A percentile compares a stretch with the other conserved stretches of the same genome.
Conservation (phyloP, 2,113 vertebrate genomes). For the Oryzias celebensis region DNA sequence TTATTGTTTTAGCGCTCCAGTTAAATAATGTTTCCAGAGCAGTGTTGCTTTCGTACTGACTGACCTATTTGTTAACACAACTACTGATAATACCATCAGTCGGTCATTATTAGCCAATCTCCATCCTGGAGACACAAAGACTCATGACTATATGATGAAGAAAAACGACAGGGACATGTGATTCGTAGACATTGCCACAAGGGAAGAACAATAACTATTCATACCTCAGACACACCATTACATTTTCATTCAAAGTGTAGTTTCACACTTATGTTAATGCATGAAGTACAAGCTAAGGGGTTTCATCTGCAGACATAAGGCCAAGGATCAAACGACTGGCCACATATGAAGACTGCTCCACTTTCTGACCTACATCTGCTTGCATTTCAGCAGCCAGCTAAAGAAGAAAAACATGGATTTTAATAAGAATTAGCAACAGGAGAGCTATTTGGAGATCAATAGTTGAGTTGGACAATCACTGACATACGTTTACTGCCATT, state of each 20-base stretch:
- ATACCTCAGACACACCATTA: slow-evolving; percentile 41
- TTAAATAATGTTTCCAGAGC: slow-evolving; percentile 63
- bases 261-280: no score
- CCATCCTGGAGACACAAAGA: slow-evolving; percentile 69
- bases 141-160: slow-evolving; percentile 73
- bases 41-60: slow-evolving; percentile 56
- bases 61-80: slow-evolving; percentile 63
- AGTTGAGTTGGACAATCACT: not conserved
- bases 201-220: slow-evolving; percentile 58
- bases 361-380: no score
- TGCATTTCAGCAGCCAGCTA: not conserved
- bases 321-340: no score
- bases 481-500: not conserved
- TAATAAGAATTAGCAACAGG: not conserved
- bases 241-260: not conserved
- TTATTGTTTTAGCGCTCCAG: slow-evolving; percentile 31
- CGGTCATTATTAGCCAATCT: slow-evolving; percentile 74
- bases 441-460: no score
- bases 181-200: slow-evolving; percentile 55
- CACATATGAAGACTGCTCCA: no score
- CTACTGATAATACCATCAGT: slow-evolving; percentile 61
- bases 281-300: no score
- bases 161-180: slow-evolving; percentile 62
- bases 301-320: no score
- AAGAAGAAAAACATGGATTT: not conserved